A percentile compares a stretch with the other conserved stretches of the same genome.
Evolutionary conservation across 2,797 vertebrate species (phyloP).

Genomic region (Sebastes kiyomatsui): DNA sequence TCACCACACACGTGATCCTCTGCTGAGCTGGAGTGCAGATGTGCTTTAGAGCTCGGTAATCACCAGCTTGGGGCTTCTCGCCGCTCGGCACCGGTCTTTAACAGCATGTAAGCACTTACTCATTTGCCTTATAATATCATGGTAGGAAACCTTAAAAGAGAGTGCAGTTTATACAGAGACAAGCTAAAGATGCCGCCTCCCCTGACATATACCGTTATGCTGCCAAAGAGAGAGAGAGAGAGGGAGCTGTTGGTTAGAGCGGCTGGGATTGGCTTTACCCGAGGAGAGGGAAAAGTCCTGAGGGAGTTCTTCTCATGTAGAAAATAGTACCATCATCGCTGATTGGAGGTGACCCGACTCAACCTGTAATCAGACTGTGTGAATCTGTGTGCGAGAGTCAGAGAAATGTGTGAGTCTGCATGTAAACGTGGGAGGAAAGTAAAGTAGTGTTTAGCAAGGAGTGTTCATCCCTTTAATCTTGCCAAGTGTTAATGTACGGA

Average conservation of each 20-base stretch:
- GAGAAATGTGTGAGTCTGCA: slow-evolving; percentile 37
- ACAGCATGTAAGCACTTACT: slow-evolving; percentile 86
- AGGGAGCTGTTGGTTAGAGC: slow-evolving; percentile 12
- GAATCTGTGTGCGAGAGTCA: slow-evolving; percentile 7
- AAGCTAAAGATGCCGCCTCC: slow-evolving; percentile 62
- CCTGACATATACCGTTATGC: slow-evolving; percentile 24
- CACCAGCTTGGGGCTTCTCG: slow-evolving; percentile 82
- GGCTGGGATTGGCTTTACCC: not conserved
- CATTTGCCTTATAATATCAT: slow-evolving; percentile 84
- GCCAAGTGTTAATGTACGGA: slow-evolving; percentile 55
- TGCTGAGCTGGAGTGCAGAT: slow-evolving; percentile 79
- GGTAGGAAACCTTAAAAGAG: slow-evolving; percentile 80
- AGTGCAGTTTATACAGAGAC: slow-evolving; percentile 76
- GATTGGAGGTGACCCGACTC: slow-evolving; percentile 1
- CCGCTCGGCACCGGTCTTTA: slow-evolving; percentile 78
- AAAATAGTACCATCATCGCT: not conserved
- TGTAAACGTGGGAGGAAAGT: slow-evolving; percentile 44
- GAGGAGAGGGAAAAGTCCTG: not conserved
- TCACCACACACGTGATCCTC: slow-evolving; percentile 63
- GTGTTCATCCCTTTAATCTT: slow-evolving; percentile 67
- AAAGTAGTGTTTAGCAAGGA: slow-evolving; percentile 58
- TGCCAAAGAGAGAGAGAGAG: slow-evolving; percentile 29
- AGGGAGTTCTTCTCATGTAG: slow-evolving; percentile 6
- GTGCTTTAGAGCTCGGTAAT: slow-evolving; percentile 81
- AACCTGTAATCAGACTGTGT: slow-evolving; percentile 31